A percentile compares a stretch with the other conserved stretches of the same genome.
Conservation (phyloP, 2,113 vertebrate genomes). For the Polyodon spathula region DNA sequence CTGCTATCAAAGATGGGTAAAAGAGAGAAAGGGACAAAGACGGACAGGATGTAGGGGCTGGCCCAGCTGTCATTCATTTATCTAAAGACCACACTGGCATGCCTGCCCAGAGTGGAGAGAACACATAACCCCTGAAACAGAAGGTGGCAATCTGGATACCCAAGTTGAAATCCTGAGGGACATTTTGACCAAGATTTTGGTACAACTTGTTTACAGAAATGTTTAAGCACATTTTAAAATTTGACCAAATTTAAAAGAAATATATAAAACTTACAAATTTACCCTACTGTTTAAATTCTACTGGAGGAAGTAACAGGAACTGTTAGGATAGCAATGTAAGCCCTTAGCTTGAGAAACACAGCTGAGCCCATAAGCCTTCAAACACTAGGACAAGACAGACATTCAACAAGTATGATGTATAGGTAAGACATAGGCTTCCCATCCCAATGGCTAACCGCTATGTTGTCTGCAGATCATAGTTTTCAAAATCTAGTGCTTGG, state of each 20-base stretch:
- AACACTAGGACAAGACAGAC: no score
- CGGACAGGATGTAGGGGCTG: neutral
- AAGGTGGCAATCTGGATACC: neutral
- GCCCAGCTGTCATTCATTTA: constrained; percentile 7
- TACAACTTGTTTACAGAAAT: no score
- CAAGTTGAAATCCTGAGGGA: neutral
- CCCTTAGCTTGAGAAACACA: no score
- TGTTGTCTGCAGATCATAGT: neutral
- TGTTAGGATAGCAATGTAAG: no score
- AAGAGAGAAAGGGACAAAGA: neutral
- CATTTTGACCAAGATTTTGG: no score
- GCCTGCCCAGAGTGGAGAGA: neutral
- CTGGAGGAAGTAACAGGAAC: no score
- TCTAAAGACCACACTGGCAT: neutral
- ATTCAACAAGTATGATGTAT: no score
- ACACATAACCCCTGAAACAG: neutral
- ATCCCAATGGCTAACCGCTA: neutral
- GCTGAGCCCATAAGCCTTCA: no score
- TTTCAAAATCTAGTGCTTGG: neutral
- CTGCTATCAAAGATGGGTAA: constrained; percentile 11
- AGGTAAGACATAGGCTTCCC: neutral
- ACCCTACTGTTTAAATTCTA: no score
- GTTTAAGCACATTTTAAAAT: no score
- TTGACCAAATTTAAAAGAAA: no score
- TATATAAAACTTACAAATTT: no score